A percentile compares a stretch with the other conserved stretches of the same genome.
phyloP scores from a whole-genome alignment of 2,113 vertebrate species.

The Phyllostomus discolor region DNA sequence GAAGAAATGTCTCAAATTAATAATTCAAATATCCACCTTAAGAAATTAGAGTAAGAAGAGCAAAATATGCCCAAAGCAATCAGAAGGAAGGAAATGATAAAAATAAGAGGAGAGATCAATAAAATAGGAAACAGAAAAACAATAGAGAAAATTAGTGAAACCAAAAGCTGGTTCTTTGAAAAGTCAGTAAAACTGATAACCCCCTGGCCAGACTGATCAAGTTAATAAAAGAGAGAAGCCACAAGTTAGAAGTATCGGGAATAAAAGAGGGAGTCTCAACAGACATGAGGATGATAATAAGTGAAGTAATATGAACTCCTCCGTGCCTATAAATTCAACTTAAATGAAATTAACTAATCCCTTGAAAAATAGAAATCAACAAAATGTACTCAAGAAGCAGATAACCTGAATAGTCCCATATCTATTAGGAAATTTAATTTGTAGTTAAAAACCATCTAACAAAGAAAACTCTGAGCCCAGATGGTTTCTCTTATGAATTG shows the following conservation, averaged over 20 bases:
- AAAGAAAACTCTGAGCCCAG: neutral
- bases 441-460: neutral
- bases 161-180: neutral
- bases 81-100: neutral
- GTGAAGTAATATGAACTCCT: neutral
- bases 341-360: neutral
- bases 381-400: neutral
- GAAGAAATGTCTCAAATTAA: neutral
- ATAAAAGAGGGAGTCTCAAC: neutral
- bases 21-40: neutral
- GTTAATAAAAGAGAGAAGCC: neutral
- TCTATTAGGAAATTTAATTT: neutral
- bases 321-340: neutral
- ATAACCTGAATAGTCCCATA: neutral
- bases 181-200: neutral
- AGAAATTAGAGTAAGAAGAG: neutral
- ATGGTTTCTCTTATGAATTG: neutral
- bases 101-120: neutral
- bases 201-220: neutral
- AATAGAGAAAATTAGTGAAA: neutral
- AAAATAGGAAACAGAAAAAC: neutral
- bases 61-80: neutral
- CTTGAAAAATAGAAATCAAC: neutral
- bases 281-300: neutral
- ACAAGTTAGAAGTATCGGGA: neutral